A percentile compares a stretch with the other conserved stretches of the same genome.
Conservation (phyloP, 2,888 invertebrate genomes). For the Xestia rhomboidea region DNA sequence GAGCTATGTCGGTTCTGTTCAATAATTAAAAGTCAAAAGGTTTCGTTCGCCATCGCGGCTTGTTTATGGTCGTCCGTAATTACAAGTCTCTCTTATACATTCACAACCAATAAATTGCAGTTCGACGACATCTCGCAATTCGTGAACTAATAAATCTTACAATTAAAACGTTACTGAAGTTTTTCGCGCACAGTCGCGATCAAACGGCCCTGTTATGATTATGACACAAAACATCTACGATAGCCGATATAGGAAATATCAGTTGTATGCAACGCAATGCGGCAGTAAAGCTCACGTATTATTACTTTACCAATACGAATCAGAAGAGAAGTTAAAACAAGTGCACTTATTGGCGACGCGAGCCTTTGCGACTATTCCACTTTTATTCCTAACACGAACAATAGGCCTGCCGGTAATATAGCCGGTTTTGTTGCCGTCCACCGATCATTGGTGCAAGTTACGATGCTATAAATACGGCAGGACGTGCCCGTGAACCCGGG, state of each 20-base stretch:
- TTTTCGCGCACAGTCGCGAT: constrained; percentile 46
- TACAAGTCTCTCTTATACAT: constrained; percentile 74
- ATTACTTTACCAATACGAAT: constrained; percentile 72
- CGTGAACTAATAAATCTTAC: constrained; percentile 67
- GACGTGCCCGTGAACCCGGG: constrained; percentile 87
- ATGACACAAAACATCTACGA: constrained; percentile 62
- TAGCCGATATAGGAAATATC: constrained; percentile 69
- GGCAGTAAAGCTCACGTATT: constrained; percentile 79
- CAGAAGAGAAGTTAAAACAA: constrained; percentile 82
- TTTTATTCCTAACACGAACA: constrained; percentile 87
- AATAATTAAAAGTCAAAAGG: constrained; percentile 86
- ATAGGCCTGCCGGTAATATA: constrained; percentile 82
- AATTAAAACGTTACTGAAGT: constrained; percentile 57
- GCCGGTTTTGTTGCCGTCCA: constrained; percentile 82
- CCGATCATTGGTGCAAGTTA: constrained; percentile 87
- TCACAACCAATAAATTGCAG: constrained; percentile 75
- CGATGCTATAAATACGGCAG: constrained; percentile 87
- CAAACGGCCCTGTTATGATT: constrained; percentile 52
- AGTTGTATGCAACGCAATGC: constrained; percentile 77
- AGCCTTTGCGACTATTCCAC: constrained; percentile 78
- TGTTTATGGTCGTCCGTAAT: constrained; percentile 82
- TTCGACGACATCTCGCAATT: constrained; percentile 74
- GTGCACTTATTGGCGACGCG: constrained; percentile 77
- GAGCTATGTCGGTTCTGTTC: constrained; percentile 76
- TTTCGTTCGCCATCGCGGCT: constrained; percentile 77